These are phyloP conservation scores for Porphyrio hochstetteri DNA, from an alignment of 2,113 vertebrate genomes.

Conservation along the genomic window DNA sequence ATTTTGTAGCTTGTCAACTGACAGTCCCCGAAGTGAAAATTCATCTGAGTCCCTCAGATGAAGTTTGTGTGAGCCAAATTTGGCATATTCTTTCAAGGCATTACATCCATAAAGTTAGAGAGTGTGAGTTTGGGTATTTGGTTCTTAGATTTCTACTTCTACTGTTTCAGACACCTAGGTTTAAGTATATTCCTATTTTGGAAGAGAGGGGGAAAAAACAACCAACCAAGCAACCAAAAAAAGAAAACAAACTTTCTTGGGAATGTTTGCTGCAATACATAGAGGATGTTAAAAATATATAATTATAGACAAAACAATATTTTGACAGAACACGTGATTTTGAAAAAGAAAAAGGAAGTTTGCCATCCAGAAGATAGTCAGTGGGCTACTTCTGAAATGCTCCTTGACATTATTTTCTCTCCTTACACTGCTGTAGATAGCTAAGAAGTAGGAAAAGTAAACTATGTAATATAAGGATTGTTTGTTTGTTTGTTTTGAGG, in stretches of 20 bases:
- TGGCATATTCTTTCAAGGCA: not conserved
- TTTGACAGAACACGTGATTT: not conserved
- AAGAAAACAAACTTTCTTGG: not conserved
- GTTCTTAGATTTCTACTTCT: not conserved
- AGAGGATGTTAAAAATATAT: not conserved
- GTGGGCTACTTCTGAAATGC: not conserved
- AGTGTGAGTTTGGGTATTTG: not conserved
- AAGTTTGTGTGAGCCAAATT: not conserved
- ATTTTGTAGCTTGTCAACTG: not conserved
- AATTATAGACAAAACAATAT: not conserved
- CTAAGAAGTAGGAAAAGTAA: not conserved
- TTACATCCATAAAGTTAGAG: not conserved
- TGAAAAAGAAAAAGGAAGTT: not conserved
- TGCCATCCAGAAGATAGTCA: not conserved
- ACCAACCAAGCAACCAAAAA: no score
- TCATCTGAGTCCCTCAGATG: fast-evolving
- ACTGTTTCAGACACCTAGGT: not conserved
- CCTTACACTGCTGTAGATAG: not conserved
- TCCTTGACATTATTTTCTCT: not conserved
- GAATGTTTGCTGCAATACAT: not conserved
- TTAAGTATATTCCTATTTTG: not conserved
- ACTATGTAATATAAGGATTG: not conserved
- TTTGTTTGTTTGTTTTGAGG: not conserved
- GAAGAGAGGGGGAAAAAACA: no score
- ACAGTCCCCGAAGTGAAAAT: not conserved